A percentile compares a stretch with the other conserved stretches of the same genome.
These are phyloP conservation scores for Cybosia mesomella DNA, from an alignment of 2,888 invertebrate genomes.

Conservation along the genomic window DNA sequence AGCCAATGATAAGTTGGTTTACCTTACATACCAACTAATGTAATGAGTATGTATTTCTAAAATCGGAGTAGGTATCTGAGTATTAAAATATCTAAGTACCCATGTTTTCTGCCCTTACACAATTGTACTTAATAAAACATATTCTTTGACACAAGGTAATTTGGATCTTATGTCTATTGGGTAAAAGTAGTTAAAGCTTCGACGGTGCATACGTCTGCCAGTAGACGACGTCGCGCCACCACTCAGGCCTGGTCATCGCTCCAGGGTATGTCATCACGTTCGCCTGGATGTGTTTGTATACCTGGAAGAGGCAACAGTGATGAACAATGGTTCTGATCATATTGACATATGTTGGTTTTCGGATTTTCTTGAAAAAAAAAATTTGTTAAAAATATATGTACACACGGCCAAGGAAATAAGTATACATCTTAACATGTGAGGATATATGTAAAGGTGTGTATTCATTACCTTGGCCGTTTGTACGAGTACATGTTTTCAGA, in stretches of 20 bases:
- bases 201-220: conserved; percentile 76
- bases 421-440: too few relatives aligned
- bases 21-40: not conserved
- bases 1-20: not conserved
- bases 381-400: too few relatives aligned
- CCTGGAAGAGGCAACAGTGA: conserved; percentile 70
- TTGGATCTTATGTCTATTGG: not conserved
- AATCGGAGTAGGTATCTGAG: not conserved
- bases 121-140: not conserved
- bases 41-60: not conserved
- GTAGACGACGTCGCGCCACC: conserved; percentile 91
- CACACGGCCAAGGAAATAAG: too few relatives aligned
- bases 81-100: not conserved
- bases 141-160: too few relatives aligned
- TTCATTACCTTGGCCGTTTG: too few relatives aligned
- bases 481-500: too few relatives aligned
- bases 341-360: too few relatives aligned
- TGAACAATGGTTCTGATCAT: conserved; percentile 5
- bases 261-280: conserved; percentile 89
- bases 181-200: conserved; percentile 68
- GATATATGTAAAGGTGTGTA: too few relatives aligned
- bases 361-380: too few relatives aligned
- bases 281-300: conserved; percentile 91
- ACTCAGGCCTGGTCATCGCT: conserved; percentile 89
- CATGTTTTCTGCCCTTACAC: not conserved